Evolutionary conservation across 2,888 invertebrate genomes (phyloP).

Genomic region (Torymus aiolomorphi): DNA sequence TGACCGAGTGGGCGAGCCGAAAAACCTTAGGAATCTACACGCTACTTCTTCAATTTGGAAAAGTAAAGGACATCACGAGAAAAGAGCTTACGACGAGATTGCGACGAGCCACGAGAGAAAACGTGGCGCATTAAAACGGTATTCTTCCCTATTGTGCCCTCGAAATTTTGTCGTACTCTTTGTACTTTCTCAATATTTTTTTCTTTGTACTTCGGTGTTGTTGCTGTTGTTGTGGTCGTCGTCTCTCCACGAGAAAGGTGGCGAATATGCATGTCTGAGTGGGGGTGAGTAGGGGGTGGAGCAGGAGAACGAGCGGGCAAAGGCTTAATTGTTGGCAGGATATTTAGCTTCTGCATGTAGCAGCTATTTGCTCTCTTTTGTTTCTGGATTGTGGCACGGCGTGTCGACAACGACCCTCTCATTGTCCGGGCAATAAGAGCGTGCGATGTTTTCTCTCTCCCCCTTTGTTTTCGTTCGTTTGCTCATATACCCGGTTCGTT

Average conservation of each 20-base stretch:
- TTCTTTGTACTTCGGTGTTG: slow-evolving; percentile 28
- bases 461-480: neutral
- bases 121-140: too few relatives aligned
- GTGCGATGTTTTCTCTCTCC: slow-evolving; percentile 5
- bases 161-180: neutral
- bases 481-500: neutral
- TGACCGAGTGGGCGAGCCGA: too few relatives aligned
- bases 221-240: too few relatives aligned
- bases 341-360: neutral
- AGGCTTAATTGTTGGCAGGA: slow-evolving; percentile 1
- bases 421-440: slow-evolving; percentile 6
- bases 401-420: neutral
- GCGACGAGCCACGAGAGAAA: too few relatives aligned
- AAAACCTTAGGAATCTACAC: too few relatives aligned
- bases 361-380: neutral
- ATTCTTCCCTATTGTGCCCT: slow-evolving; percentile 4
- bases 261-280: neutral
- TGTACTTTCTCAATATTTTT: slow-evolving; percentile 47
- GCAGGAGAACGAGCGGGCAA: neutral
- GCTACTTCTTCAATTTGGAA: too few relatives aligned
- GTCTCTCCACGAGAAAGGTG: too few relatives aligned
- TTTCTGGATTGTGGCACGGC: neutral
- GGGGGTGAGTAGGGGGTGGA: neutral
- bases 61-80: too few relatives aligned
- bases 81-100: too few relatives aligned